Evolutionary conservation across 2,888 invertebrate species (phyloP), one percentile per base, ranked within the genome.

Genomic region (Drosophila differens): DNA sequence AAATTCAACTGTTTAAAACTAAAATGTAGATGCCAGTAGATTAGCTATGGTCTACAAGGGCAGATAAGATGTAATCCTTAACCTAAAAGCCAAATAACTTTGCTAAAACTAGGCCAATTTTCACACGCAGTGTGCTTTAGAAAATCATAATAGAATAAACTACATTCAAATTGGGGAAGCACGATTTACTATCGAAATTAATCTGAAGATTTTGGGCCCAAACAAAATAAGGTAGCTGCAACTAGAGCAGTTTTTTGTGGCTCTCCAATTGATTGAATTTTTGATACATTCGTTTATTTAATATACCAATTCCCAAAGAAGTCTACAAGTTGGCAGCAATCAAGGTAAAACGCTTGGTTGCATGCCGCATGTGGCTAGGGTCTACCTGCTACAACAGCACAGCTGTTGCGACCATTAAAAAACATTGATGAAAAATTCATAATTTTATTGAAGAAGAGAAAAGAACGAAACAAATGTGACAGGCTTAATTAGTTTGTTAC

Each of bases 401-500:
- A 77, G 65, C 59, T 77, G 77, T 66, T 66, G n/a, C 41, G 22
- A n/a, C 30, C 79, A 75, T 82, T 75, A 85, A 78, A 72, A 72
- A 72, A 62, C 62, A 2, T 25, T 53, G 47, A 62, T 67, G 41
- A 67, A 49, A 71, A 62, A 75, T 79, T 62, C 63, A 79, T 79
- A 79, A 76, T 60, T 70, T 54, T 37, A 39, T 60, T 72, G 44
- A 35, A 28, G 35, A 41, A 12, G 10, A 25, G 28, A 30, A 12
- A 52, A 30, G 63, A 41, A 22, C 3, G 14, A 22, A 22, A 14
- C 1, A 47, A 59, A 73, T 83, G 74, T 76, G 83, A 83, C 81
- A 83, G 79, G 35, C 67, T 64, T 85, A 81, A 83, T 85, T 79
- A 76, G 70, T 57, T 53, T 69, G 74, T 71, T 69, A 71, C 70